Percentiles rank a stretch among this genome's conserved stretches.
phyloP scores from a whole-genome alignment of 2,888 invertebrate genomes.

The Artemia sinica region DNA sequence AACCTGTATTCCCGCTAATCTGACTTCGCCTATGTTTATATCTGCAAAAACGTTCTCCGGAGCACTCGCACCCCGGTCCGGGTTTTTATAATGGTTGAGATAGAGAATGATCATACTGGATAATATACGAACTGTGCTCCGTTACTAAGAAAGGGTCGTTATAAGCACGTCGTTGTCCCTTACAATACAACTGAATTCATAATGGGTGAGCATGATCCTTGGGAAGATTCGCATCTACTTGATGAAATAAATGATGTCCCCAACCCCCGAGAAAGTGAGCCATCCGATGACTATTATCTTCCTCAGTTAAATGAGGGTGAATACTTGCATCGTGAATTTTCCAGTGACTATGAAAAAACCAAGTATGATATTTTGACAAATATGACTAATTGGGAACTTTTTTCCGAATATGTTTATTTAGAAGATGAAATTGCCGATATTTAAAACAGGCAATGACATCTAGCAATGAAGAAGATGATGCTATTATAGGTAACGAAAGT shows the following conservation, averaged over 20 bases:
- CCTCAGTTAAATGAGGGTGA: constrained; percentile 7
- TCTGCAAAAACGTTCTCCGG: no score
- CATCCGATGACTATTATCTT: constrained; percentile 5
- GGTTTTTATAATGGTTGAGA: no score
- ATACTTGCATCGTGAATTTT: constrained; percentile 1
- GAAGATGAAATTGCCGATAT: constrained; percentile 7
- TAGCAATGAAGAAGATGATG: neutral
- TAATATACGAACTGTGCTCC: no score
- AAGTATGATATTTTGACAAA: constrained; percentile 1
- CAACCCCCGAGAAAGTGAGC: neutral
- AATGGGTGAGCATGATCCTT: constrained; percentile 1
- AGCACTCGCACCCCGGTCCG: no score
- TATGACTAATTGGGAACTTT: constrained; percentile 2
- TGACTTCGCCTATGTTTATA: no score
- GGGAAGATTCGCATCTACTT: neutral
- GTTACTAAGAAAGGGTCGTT: no score
- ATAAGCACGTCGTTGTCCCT: no score
- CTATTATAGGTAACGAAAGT: neutral
- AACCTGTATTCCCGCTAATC: no score
- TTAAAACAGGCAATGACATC: neutral
- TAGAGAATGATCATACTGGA: no score
- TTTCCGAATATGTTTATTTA: neutral
- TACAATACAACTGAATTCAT: neutral
- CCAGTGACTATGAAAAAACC: constrained; percentile 1
- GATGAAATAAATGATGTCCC: neutral